A percentile compares a stretch with the other conserved stretches of the same genome.
Conservation (phyloP, 1,140 invertebrate genomes). For the Procambarus clarkii region DNA sequence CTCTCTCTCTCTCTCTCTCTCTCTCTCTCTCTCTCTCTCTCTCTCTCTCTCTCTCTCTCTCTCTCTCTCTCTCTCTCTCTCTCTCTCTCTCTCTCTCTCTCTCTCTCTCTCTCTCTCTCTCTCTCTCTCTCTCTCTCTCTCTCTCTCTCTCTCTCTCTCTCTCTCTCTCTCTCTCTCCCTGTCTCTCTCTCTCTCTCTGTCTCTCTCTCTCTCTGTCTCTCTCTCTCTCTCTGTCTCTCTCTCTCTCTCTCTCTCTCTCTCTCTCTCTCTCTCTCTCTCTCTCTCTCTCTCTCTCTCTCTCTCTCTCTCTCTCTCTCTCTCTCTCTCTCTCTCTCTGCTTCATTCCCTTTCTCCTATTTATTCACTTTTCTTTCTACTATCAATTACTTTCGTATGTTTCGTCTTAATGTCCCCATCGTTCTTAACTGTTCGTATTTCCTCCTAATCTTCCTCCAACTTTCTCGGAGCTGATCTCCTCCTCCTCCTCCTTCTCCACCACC, state of each 20-base stretch:
- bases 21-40: background rate
- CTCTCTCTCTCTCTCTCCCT: conserved; percentile 20
- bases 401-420: too few species aligned
- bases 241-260: too few species aligned
- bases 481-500: too few species aligned
- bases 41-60: background rate
- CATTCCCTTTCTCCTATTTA: background rate
- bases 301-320: conserved; percentile 24
- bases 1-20: too few species aligned
- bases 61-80: conserved; percentile 21
- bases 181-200: conserved; percentile 13
- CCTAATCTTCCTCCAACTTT: too few species aligned
- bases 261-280: background rate
- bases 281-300: background rate
- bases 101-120: too few species aligned
- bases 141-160: background rate
- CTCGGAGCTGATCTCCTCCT: too few species aligned
- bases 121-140: background rate
- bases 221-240: too few species aligned
- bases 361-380: too few species aligned
- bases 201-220: too few species aligned
- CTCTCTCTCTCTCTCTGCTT: conserved; percentile 6
- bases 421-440: too few species aligned
- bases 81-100: background rate
- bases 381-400: too few species aligned